Evolutionary conservation across 2,888 invertebrate genomes (phyloP).

Genomic region (Ceratothoa steindachneri): DNA sequence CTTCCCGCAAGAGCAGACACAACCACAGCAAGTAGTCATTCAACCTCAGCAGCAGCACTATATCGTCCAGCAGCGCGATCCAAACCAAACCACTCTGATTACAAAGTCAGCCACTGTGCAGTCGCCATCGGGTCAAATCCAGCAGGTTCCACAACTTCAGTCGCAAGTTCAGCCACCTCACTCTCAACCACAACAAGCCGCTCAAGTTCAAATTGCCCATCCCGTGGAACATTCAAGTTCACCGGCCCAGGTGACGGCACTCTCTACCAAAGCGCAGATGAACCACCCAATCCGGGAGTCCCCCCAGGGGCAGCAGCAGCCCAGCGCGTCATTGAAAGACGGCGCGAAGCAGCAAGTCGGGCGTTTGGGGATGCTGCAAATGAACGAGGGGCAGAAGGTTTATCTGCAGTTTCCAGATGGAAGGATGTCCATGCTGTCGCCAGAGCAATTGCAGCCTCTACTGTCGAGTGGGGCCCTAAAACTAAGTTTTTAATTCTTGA

Average conservation of each 20-base stretch:
- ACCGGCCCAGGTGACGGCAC: background rate
- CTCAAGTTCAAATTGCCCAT: background rate
- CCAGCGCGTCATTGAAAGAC: background rate
- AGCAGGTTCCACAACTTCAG: background rate
- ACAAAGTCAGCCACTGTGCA: slow-evolving; percentile 11
- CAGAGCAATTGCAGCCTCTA: slow-evolving; percentile 29
- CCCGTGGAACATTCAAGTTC: background rate
- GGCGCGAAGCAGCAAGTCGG: slow-evolving; percentile 8
- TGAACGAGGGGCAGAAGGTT: slow-evolving; percentile 32
- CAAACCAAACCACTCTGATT: slow-evolving; percentile 17
- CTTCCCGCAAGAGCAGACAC: background rate
- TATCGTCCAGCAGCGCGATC: slow-evolving; percentile 22
- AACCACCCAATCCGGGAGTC: background rate
- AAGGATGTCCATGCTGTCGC: slow-evolving; percentile 30
- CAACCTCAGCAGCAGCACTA: slow-evolving; percentile 19
- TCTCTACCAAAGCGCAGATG: background rate
- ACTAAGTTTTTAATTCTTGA: background rate
- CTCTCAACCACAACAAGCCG: background rate
- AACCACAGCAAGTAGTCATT: slow-evolving; percentile 19
- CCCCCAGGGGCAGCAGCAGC: background rate
- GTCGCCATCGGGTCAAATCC: background rate
- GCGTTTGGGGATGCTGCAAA: slow-evolving; percentile 31
- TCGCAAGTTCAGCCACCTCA: background rate
- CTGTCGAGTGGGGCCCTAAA: background rate
- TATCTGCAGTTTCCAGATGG: slow-evolving; percentile 30